Evolutionary conservation across 2,888 invertebrate genomes (phyloP).

Genomic region (Acronicta psi): DNA sequence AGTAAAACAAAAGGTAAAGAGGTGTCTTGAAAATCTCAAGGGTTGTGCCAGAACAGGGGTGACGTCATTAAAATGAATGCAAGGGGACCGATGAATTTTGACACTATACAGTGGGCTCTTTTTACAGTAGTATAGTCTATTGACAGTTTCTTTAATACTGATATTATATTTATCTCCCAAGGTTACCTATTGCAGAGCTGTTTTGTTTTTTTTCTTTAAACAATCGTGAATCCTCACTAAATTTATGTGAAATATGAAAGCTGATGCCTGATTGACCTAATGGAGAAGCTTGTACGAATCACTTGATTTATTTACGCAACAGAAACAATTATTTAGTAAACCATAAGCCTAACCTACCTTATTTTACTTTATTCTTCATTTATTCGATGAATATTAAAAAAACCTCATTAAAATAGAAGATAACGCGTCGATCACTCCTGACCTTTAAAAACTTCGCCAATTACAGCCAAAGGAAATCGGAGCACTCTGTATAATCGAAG

Average conservation of each 20-base stretch:
- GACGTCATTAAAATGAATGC: constrained; percentile 82
- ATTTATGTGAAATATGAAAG: too few species aligned
- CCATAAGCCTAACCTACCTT: too few species aligned
- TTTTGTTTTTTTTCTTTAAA: too few species aligned
- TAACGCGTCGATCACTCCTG: constrained; percentile 40
- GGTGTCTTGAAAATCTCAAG: constrained; percentile 67
- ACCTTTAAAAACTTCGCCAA: constrained; percentile 57
- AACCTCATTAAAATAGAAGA: constrained; percentile 50
- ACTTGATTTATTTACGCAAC: too few species aligned
- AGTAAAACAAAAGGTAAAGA: constrained; percentile 66
- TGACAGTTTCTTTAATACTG: neutral
- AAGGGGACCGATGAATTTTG: constrained; percentile 67
- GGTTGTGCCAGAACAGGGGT: constrained; percentile 70
- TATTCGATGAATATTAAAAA: constrained; percentile 21
- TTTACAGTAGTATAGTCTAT: neutral
- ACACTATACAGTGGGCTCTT: constrained; percentile 67
- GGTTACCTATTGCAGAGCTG: too few species aligned
- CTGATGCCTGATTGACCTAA: too few species aligned
- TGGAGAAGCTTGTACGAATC: too few species aligned
- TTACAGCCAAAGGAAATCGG: constrained; percentile 56
- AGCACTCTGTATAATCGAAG: constrained; percentile 67
- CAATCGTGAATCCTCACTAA: too few species aligned
- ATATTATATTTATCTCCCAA: too few species aligned
- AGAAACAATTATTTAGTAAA: too few species aligned
- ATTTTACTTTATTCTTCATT: constrained; percentile 1